Conservation (phyloP, 1,140 invertebrate genomes). For the Drosophila micromelanica region DNA sequence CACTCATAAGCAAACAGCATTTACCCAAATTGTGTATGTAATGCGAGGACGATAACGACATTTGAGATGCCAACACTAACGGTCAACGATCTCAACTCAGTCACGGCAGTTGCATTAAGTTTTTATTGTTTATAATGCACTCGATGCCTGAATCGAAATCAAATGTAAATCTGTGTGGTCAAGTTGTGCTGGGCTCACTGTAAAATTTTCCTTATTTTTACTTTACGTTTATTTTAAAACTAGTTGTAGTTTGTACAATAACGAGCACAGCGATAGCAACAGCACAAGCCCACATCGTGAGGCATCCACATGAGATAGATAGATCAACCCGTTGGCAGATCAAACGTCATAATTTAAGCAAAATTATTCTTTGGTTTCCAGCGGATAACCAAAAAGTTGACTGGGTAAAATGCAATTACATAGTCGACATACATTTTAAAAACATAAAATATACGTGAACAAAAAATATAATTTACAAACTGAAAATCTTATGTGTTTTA, state of each 20-base stretch:
- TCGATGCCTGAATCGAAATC: slow-evolving; percentile 10
- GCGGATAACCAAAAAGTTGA: slow-evolving; percentile 64
- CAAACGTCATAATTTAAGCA: slow-evolving; percentile 66
- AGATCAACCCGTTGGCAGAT: slow-evolving; percentile 22
- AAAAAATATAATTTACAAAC: slow-evolving; percentile 53
- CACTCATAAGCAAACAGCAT: slow-evolving; percentile 60
- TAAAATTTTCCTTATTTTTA: slow-evolving; percentile 79
- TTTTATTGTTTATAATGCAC: slow-evolving; percentile 80
- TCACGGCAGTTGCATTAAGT: slow-evolving; percentile 62
- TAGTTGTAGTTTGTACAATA: slow-evolving; percentile 71
- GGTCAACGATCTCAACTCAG: slow-evolving; percentile 21
- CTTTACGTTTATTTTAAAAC: slow-evolving; percentile 73
- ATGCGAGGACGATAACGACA: slow-evolving; percentile 31
- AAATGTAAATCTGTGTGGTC: slow-evolving; percentile 26
- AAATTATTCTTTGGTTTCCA: slow-evolving; percentile 71
- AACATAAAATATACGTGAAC: slow-evolving; percentile 73
- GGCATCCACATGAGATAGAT: background rate
- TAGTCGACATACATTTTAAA: slow-evolving; percentile 68
- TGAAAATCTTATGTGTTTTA: slow-evolving; percentile 6
- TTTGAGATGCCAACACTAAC: slow-evolving; percentile 17
- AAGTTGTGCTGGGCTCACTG: slow-evolving; percentile 61
- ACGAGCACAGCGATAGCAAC: slow-evolving; percentile 47
- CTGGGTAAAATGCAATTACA: slow-evolving; percentile 77
- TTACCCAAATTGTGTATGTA: slow-evolving; percentile 75
- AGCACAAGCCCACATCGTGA: slow-evolving; percentile 9